Percentiles rank a stretch among this genome's conserved stretches.
Evolutionary conservation across 2,797 vertebrate species (phyloP).

Genomic region (Sebastes hopkinsi): DNA sequence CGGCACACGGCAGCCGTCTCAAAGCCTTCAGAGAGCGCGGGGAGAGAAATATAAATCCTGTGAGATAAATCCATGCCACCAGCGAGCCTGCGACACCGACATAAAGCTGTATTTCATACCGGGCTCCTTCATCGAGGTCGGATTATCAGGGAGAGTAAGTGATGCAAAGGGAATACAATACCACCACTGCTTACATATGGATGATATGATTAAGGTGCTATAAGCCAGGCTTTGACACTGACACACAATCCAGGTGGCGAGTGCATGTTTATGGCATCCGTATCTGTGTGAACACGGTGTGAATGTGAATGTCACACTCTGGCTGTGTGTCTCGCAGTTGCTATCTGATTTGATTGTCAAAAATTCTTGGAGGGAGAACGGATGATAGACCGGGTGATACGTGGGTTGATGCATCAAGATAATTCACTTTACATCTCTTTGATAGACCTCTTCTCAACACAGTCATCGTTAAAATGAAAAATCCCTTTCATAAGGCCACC

Average conservation of each 20-base stretch:
- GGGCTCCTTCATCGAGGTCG: slow-evolving; percentile 47
- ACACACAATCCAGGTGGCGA: slow-evolving; percentile 45
- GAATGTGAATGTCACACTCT: slow-evolving; percentile 37
- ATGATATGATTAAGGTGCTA: slow-evolving; percentile 66
- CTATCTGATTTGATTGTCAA: slow-evolving; percentile 50
- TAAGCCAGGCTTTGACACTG: slow-evolving; percentile 47
- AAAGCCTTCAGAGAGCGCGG: slow-evolving; percentile 43
- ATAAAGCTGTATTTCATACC: slow-evolving; percentile 59
- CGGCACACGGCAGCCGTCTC: slow-evolving; percentile 8
- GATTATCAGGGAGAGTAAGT: slow-evolving; percentile 64
- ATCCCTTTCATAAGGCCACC: slow-evolving; percentile 55
- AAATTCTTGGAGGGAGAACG: slow-evolving; percentile 30
- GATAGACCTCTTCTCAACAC: slow-evolving; percentile 55
- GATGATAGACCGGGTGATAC: slow-evolving; percentile 25
- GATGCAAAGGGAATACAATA: slow-evolving; percentile 65
- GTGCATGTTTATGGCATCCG: slow-evolving; percentile 43
- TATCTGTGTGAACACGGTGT: slow-evolving; percentile 18
- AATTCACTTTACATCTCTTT: slow-evolving; percentile 64
- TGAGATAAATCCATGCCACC: slow-evolving; percentile 67
- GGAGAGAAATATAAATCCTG: slow-evolving; percentile 61
- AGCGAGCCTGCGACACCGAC: slow-evolving; percentile 30
- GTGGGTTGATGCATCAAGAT: slow-evolving; percentile 55
- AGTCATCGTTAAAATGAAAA: slow-evolving; percentile 59
- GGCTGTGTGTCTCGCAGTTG: neutral
- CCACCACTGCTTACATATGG: slow-evolving; percentile 61